Evolutionary conservation across 2,113 vertebrate species (phyloP), one percentile per base, ranked within the genome.

Genomic region (Plectropomus leopardus): DNA sequence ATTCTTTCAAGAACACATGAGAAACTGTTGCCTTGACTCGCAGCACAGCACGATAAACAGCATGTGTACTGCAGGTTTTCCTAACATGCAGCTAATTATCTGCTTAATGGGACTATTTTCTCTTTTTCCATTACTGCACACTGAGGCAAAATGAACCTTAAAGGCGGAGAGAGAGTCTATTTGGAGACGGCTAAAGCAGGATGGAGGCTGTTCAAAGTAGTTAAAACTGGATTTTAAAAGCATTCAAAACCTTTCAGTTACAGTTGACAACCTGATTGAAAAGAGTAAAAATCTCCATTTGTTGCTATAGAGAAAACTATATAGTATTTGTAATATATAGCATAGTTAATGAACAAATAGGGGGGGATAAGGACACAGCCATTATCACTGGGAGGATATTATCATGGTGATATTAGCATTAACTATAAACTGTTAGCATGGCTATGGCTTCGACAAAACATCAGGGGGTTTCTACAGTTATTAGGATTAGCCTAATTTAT

Each of bases 121-220:
- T 19, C 53, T 74, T 83, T 88, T 83, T 88, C 86, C 83, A 83
- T 86, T 55, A 88, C 86, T 83, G 79, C 80, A 83, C 47, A 54
- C 71, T 73, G 42, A 80, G 60, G 42, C 54, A 68, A 68, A 79
- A 23, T 26, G n/a, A 78, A 60, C 34, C 72, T 60, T 48, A 53
- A 73, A 78, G 68, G 34, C 73, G 65, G 19, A 64, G 47, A 0
- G 36, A 65, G 50, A 57, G 70, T 75, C 59, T 70, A 34, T 80
- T 67, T 67, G 28, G 44, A 80, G 66, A 58, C 17, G 7, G 21
- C 16, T 63, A n/a, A n/a, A n/a, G n/a, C 40, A 78, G 36, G 66
- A 36, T 40, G 44, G 28, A 21, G 42, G 34, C 42, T 67, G 32
- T 28, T 42, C 51, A 71, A 76, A n/a, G 40, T 15, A 9, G 42